These are phyloP conservation scores for Holcopasites calliopsidis DNA, from an alignment of 1,140 invertebrate species.

Conservation along the genomic window DNA sequence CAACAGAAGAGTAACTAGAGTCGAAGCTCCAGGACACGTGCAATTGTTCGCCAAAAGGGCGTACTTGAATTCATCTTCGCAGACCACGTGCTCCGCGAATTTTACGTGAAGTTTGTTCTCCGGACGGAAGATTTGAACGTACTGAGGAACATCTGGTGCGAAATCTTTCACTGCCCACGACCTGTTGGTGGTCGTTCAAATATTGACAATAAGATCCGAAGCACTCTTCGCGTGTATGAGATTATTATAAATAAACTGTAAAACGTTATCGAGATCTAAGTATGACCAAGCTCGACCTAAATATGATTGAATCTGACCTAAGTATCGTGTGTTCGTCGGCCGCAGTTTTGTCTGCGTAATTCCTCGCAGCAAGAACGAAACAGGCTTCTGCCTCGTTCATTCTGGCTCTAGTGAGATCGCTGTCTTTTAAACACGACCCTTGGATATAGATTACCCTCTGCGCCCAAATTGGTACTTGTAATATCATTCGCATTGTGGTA, in stretches of 20 bases:
- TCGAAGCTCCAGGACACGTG: constrained; percentile 97
- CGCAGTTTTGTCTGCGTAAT: constrained; percentile 97
- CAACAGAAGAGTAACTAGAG: constrained; percentile 95
- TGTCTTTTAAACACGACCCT: constrained; percentile 96
- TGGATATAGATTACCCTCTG: constrained; percentile 99
- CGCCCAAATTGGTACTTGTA: constrained; percentile 99
- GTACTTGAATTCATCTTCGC: constrained; percentile 99
- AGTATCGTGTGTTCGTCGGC: constrained; percentile 98
- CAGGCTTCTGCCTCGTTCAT: constrained; percentile 98
- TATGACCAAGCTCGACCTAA: neutral
- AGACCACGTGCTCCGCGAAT: constrained; percentile 98
- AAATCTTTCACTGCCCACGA: constrained; percentile 99
- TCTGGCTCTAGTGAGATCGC: constrained; percentile 94
- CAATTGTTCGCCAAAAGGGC: constrained; percentile 98
- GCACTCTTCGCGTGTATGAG: too few species aligned
- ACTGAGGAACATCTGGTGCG: constrained; percentile 96
- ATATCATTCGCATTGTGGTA: constrained; percentile 97
- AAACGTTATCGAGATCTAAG: neutral
- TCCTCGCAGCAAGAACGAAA: constrained; percentile 95
- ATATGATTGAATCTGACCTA: constrained; percentile 77
- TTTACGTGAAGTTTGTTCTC: constrained; percentile 99
- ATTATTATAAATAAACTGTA: neutral
- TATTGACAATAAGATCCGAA: neutral
- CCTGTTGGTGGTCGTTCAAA: constrained; percentile 66
- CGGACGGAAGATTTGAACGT: constrained; percentile 98